Percentiles rank a stretch among this genome's conserved stretches.
Evolutionary conservation across 2,113 vertebrate species (phyloP).

Genomic region (Pedetes capensis): DNA sequence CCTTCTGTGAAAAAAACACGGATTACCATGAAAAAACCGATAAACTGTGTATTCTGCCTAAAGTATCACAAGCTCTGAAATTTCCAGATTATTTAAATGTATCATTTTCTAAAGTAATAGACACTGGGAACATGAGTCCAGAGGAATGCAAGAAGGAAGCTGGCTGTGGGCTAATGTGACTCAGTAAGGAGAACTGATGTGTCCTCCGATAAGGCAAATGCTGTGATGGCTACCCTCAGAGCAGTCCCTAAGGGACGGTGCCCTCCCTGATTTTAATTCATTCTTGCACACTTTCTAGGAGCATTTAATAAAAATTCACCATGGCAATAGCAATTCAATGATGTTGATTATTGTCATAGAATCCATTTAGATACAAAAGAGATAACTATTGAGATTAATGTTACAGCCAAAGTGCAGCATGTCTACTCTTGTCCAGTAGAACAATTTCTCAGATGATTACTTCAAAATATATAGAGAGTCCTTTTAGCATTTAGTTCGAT

Average conservation of each 20-base stretch:
- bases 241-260: neutral
- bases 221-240: neutral
- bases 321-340: neutral
- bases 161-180: neutral
- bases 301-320: neutral
- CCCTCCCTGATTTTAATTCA: neutral
- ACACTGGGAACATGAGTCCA: neutral
- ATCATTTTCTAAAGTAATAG: neutral
- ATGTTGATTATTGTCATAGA: neutral
- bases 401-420: neutral
- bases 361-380: neutral
- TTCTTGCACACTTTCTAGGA: neutral
- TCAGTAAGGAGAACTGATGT: accelerated
- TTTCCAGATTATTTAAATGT: neutral
- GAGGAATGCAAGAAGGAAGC: neutral
- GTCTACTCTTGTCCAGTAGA: neutral
- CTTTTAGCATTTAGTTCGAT: neutral
- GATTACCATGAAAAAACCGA: neutral
- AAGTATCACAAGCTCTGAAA: neutral
- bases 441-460: neutral
- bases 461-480: neutral
- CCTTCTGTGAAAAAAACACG: neutral
- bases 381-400: neutral
- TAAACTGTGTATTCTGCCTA: neutral
- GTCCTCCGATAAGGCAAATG: neutral